These are phyloP conservation scores for Apamea monoglypha DNA, from an alignment of 2,888 invertebrate genomes.

Conservation along the genomic window DNA sequence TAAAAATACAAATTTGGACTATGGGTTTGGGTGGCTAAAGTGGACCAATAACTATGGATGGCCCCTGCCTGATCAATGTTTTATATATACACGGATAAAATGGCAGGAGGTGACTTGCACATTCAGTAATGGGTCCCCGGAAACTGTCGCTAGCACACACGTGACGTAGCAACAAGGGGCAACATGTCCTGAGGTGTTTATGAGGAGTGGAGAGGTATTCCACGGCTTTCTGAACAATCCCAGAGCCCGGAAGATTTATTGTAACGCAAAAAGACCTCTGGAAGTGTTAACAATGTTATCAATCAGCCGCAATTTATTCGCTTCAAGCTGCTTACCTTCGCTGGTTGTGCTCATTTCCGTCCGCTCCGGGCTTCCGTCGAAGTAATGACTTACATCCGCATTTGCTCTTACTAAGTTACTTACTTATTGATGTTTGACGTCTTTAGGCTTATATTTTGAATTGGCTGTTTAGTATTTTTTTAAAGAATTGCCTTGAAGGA, in stretches of 20 bases:
- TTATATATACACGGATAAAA: no score
- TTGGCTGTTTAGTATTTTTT: not conserved
- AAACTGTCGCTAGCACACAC: no score
- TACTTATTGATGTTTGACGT: conserved; percentile 26
- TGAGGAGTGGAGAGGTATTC: no score
- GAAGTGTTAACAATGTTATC: conserved; percentile 17
- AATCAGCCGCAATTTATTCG: conserved; percentile 48
- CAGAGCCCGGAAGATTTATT: not conserved
- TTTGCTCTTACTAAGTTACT: conserved; percentile 28
- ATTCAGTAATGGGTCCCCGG: no score
- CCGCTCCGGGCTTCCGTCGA: conserved; percentile 54
- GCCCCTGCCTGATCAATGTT: no score
- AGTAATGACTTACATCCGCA: conserved; percentile 62
- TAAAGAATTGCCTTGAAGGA: not conserved
- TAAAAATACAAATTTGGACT: no score
- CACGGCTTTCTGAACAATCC: no score
- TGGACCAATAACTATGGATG: no score
- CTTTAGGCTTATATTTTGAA: not conserved
- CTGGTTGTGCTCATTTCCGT: conserved; percentile 57
- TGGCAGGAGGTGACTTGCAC: no score
- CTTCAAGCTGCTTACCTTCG: conserved; percentile 48
- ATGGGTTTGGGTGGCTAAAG: no score
- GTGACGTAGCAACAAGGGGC: no score
- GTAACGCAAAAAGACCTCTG: not conserved
- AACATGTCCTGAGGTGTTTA: no score